These are phyloP conservation scores for Drosophila pectinifera DNA, from an alignment of 1,140 invertebrate species.

Conservation along the genomic window DNA sequence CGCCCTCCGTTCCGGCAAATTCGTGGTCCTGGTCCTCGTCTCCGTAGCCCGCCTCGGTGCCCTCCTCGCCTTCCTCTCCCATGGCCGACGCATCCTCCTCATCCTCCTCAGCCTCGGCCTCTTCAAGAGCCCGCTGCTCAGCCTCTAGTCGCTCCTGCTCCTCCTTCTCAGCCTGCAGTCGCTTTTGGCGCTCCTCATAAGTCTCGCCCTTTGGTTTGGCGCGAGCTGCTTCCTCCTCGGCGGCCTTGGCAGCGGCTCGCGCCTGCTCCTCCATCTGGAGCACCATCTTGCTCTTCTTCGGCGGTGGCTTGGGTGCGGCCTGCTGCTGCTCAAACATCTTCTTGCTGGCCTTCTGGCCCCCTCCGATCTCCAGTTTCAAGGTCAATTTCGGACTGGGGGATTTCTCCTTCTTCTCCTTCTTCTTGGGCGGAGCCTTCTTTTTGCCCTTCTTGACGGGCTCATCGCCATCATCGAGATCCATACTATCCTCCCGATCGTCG, in stretches of 20 bases:
- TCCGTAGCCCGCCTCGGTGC: constrained; percentile 55
- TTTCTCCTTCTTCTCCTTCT: constrained; percentile 84
- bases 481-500: constrained; percentile 73
- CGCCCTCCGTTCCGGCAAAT: constrained; percentile 28
- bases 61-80: constrained; percentile 61
- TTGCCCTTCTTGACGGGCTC: constrained; percentile 79
- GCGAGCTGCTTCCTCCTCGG: constrained; percentile 72
- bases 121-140: constrained; percentile 66
- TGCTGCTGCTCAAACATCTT: constrained; percentile 83
- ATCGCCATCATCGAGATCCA: constrained; percentile 67
- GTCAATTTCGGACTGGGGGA: constrained; percentile 82
- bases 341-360: constrained; percentile 79
- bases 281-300: constrained; percentile 83
- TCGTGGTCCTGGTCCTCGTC: constrained; percentile 62
- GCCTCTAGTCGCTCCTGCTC: constrained; percentile 74
- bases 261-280: constrained; percentile 84
- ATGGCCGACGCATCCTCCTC: constrained; percentile 61
- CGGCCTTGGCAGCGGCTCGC: constrained; percentile 74
- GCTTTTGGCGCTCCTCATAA: constrained; percentile 80
- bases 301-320: constrained; percentile 75
- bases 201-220: constrained; percentile 82
- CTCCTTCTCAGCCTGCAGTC: constrained; percentile 75
- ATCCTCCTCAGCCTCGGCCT: constrained; percentile 70
- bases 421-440: constrained; percentile 81
- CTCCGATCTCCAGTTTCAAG: constrained; percentile 83